These are phyloP conservation scores for Hydrolagus affinis DNA, from an alignment of 2,113 vertebrate genomes.

Conservation along the genomic window DNA sequence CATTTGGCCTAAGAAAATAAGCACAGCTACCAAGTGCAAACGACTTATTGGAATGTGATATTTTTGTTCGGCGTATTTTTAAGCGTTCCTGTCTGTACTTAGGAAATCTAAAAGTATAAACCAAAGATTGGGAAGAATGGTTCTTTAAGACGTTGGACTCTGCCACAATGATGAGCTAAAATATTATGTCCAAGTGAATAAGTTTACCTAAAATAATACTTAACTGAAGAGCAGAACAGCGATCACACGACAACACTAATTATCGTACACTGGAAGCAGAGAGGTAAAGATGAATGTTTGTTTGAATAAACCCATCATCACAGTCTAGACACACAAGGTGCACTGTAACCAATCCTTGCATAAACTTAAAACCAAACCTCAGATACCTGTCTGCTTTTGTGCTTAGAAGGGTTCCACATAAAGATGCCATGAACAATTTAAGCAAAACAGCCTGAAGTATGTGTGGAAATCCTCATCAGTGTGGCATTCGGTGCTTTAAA, in stretches of 20 bases:
- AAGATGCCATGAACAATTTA: not conserved
- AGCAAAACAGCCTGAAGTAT: not conserved
- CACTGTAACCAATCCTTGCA: not conserved
- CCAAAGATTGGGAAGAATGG: conserved; percentile 10
- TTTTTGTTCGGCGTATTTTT: not conserved
- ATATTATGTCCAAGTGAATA: conserved; percentile 9
- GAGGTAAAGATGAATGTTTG: conserved; percentile 12
- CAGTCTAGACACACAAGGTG: not conserved
- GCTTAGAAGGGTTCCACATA: too few relatives aligned
- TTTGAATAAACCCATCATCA: not conserved
- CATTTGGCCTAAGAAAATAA: not conserved
- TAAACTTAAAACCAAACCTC: not conserved
- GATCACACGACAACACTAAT: not conserved
- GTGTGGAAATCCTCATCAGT: not conserved
- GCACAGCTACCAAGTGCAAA: not conserved
- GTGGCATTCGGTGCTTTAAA: not conserved
- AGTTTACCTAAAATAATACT: not conserved
- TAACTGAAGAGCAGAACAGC: not conserved
- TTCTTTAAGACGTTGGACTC: not conserved
- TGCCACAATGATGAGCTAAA: not conserved
- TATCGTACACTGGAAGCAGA: conserved; percentile 16
- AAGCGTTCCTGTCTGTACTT: not conserved
- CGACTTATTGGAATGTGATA: not conserved
- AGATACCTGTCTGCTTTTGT: not conserved
- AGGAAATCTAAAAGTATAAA: not conserved